A percentile compares a stretch with the other conserved stretches of the same genome.
Conservation (phyloP, 2,797 vertebrate species). For the Emys orbicularis region DNA sequence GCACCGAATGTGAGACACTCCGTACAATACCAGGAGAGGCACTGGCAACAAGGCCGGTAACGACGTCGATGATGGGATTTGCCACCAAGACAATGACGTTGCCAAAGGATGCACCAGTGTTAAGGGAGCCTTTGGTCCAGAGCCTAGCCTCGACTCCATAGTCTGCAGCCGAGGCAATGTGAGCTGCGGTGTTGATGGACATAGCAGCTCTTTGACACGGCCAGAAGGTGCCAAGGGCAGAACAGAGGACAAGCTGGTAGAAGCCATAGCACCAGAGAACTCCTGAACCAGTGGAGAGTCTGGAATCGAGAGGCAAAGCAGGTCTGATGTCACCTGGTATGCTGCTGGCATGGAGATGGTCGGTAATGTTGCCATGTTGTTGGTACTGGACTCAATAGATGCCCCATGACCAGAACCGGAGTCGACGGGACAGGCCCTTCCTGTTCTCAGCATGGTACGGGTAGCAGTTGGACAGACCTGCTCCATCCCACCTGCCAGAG, state of each 20-base stretch:
- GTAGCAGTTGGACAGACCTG: background rate
- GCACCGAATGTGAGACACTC: too few species aligned
- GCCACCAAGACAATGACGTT: too few species aligned
- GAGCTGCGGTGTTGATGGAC: background rate
- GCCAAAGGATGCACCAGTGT: too few species aligned
- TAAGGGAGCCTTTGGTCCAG: too few species aligned
- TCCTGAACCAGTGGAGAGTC: background rate
- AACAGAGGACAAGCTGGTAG: background rate
- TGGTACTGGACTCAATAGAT: background rate
- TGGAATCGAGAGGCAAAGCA: background rate
- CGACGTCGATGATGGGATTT: too few species aligned
- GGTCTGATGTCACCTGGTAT: background rate
- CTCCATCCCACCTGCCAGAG: background rate
- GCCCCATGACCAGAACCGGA: background rate
- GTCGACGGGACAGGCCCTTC: background rate
- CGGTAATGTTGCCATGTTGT: background rate
- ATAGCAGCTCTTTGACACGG: background rate
- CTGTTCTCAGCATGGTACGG: too few species aligned
- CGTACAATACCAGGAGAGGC: too few species aligned
- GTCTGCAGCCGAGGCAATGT: background rate
- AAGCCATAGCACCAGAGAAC: background rate
- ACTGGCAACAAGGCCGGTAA: too few species aligned
- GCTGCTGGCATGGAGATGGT: background rate
- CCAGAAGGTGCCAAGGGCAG: background rate
- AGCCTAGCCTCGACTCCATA: background rate